Evolutionary conservation across 1,140 invertebrate species (phyloP).

Genomic region (Carposina sasakii): DNA sequence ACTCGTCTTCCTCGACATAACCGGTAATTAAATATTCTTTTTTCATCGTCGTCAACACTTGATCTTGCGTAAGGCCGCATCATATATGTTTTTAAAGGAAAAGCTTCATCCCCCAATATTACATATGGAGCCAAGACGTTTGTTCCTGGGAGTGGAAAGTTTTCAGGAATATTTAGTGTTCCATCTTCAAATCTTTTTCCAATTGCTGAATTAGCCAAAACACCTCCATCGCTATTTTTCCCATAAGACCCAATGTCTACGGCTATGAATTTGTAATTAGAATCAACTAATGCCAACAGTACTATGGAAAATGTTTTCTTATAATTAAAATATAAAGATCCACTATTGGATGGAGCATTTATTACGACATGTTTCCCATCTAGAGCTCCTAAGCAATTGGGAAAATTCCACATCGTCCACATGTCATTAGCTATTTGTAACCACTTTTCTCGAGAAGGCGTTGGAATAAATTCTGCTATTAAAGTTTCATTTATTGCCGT

Average conservation of each 20-base stretch:
- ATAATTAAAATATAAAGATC: slow-evolving; percentile 52
- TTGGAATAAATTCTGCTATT: too few relatives aligned
- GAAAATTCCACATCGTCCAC: too few relatives aligned
- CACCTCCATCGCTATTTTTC: slow-evolving; percentile 38
- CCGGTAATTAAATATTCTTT: slow-evolving; percentile 25
- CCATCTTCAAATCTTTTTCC: slow-evolving; percentile 21
- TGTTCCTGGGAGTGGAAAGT: slow-evolving; percentile 4
- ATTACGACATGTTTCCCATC: slow-evolving; percentile 2
- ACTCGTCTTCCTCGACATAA: slow-evolving; percentile 16
- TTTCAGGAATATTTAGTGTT: slow-evolving; percentile 23
- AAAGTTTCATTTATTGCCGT: too few relatives aligned
- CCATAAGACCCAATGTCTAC: slow-evolving; percentile 49
- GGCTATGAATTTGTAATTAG: slow-evolving; percentile 18
- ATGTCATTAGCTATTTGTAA: too few relatives aligned
- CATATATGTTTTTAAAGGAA: slow-evolving; percentile 25
- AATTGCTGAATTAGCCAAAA: slow-evolving; percentile 32
- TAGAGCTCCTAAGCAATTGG: background rate
- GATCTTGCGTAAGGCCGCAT: slow-evolving; percentile 29
- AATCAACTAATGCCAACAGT: slow-evolving; percentile 42
- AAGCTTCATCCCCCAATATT: slow-evolving; percentile 30
- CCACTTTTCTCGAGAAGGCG: too few relatives aligned
- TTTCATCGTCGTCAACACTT: too few relatives aligned
- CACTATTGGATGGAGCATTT: slow-evolving; percentile 11
- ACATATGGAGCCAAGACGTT: slow-evolving; percentile 10
- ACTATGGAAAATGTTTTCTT: slow-evolving; percentile 45